These are phyloP conservation scores for Pristionchus fissidentatus DNA, from an alignment of 2,888 invertebrate species.

Conservation along the genomic window DNA sequence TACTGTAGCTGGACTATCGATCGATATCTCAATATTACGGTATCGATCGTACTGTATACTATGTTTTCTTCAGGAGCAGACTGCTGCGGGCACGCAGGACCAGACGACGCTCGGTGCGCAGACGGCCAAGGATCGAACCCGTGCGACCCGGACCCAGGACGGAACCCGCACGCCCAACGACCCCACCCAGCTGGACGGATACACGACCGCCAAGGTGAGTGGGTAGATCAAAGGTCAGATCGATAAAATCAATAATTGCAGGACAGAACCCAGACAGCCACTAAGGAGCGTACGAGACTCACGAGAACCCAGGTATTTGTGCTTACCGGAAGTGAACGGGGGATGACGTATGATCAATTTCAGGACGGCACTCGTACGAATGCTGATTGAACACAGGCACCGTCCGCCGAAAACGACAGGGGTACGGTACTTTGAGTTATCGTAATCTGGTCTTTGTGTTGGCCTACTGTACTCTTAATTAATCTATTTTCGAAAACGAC, in stretches of 20 bases:
- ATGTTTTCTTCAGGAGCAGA: background rate
- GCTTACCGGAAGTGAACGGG: background rate
- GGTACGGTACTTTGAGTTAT: background rate
- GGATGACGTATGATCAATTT: background rate
- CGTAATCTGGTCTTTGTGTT: too few species aligned
- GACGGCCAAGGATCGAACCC: background rate
- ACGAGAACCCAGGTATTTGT: too few species aligned
- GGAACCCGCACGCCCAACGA: background rate
- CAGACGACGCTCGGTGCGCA: background rate
- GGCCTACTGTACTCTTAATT: too few species aligned
- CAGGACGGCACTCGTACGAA: background rate
- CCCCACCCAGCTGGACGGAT: background rate
- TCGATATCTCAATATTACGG: background rate
- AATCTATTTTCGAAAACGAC: background rate
- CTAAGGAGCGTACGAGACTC: constrained; percentile 2
- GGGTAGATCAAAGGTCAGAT: background rate
- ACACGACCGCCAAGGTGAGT: background rate
- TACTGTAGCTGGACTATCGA: background rate
- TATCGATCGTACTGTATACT: background rate
- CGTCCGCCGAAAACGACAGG: background rate
- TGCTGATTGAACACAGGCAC: background rate
- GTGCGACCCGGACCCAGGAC: constrained; percentile 8
- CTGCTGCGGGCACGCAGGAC: background rate
- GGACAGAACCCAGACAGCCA: background rate
- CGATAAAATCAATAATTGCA: background rate